Evolutionary conservation across 2,113 vertebrate genomes (phyloP).

Genomic region (Chionomys nivalis): DNA sequence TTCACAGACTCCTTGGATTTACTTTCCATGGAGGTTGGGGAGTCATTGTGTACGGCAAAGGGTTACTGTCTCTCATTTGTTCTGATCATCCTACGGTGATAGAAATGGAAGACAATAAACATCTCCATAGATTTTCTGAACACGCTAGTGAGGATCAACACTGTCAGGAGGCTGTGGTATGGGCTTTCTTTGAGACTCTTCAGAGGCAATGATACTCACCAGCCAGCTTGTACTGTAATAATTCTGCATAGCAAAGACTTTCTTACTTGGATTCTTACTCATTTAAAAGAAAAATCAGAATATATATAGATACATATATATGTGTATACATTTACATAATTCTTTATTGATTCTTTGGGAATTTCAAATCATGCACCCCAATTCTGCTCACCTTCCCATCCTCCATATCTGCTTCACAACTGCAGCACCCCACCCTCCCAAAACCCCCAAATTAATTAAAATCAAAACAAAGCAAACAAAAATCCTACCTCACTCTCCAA

Average conservation of each 20-base stretch:
- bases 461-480: background rate
- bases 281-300: background rate
- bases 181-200: background rate
- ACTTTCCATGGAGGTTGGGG: fast-evolving
- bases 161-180: background rate
- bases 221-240: background rate
- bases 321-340: no score
- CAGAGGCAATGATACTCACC: background rate
- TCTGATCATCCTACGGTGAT: background rate
- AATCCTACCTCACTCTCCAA: background rate
- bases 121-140: background rate
- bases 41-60: background rate
- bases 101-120: background rate
- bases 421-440: background rate
- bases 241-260: background rate
- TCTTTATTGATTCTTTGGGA: no score
- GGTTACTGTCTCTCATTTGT: background rate
- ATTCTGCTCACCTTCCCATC: background rate
- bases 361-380: no score
- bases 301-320: background rate
- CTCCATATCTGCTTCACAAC: background rate
- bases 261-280: background rate
- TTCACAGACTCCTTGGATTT: background rate
- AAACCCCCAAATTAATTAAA: background rate
- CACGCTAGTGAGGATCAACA: background rate